phyloP scores from a whole-genome alignment of 2,113 vertebrate species.

The Antechinus stuartii region DNA sequence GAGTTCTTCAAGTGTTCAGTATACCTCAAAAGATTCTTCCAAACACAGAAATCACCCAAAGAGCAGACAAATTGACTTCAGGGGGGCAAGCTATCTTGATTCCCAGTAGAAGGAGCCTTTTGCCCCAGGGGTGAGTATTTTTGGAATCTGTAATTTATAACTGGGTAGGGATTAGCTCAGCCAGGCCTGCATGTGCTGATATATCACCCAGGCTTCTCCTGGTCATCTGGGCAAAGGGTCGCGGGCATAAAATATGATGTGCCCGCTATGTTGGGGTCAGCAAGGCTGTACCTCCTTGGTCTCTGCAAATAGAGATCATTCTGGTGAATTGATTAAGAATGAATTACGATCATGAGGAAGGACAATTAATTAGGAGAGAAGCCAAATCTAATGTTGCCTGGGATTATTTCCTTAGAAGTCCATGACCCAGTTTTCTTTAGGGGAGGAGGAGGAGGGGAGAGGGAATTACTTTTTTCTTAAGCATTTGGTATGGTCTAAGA shows the following conservation, averaged over 20 bases:
- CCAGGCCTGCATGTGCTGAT: slow-evolving; percentile 68
- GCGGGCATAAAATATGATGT: slow-evolving; percentile 24
- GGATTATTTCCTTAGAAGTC: slow-evolving; percentile 82
- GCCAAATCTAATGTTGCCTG: slow-evolving; percentile 78
- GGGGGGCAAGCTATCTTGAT: slow-evolving; percentile 66
- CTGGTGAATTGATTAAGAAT: slow-evolving; percentile 61
- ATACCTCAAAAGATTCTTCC: neutral
- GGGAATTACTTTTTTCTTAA: slow-evolving; percentile 64
- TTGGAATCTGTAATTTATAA: slow-evolving; percentile 78
- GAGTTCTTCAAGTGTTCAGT: neutral
- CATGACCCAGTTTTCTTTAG: slow-evolving; percentile 77
- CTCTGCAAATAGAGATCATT: neutral
- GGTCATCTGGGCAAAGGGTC: slow-evolving; percentile 5
- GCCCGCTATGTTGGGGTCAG: neutral
- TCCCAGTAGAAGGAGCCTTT: slow-evolving; percentile 74
- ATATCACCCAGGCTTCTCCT: slow-evolving; percentile 34
- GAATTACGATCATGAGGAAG: neutral
- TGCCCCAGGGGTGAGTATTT: slow-evolving; percentile 66
- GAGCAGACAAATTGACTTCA: slow-evolving; percentile 70
- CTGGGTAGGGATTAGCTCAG: slow-evolving; percentile 77
- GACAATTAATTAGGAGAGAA: slow-evolving; percentile 68
- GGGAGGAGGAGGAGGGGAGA: slow-evolving; percentile 50
- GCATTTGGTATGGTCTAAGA: neutral
- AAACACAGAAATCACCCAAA: slow-evolving; percentile 62
- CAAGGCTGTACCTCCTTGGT: neutral